These are phyloP conservation scores for Pediacus dermestoides DNA, from an alignment of 2,888 invertebrate genomes.

Conservation along the genomic window DNA sequence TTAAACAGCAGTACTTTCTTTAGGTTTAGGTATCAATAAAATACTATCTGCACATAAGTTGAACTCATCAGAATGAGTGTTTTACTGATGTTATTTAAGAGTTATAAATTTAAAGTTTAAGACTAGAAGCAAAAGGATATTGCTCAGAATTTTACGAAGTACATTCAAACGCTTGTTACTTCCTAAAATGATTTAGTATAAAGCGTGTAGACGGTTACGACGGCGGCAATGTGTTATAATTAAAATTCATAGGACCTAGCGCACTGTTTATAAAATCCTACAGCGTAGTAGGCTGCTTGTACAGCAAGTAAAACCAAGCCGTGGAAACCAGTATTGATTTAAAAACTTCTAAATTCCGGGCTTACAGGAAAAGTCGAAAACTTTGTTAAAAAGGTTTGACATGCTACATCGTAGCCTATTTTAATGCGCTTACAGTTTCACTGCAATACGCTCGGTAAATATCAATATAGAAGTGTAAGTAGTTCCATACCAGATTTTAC, in stretches of 20 bases:
- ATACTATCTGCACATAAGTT: too few species aligned
- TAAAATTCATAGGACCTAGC: constrained; percentile 35
- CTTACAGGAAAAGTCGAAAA: constrained; percentile 31
- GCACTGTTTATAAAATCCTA: constrained; percentile 34
- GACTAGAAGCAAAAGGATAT: constrained; percentile 13
- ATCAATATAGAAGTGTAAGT: too few species aligned
- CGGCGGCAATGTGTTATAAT: constrained; percentile 30
- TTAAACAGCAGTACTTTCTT: too few species aligned
- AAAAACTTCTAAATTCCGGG: constrained; percentile 38
- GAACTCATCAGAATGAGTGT: too few species aligned
- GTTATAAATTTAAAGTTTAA: constrained; percentile 14
- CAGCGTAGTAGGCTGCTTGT: constrained; percentile 23
- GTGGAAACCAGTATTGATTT: constrained; percentile 33
- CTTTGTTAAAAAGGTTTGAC: constrained; percentile 34
- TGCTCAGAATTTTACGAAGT: constrained; percentile 20
- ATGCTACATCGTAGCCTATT: constrained; percentile 31
- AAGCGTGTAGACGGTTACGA: constrained; percentile 20
- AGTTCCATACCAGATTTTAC: too few species aligned
- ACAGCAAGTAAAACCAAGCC: constrained; percentile 18
- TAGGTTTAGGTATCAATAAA: too few species aligned
- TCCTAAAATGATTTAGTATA: constrained; percentile 23
- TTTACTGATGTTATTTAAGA: too few species aligned
- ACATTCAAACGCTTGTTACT: constrained; percentile 20
- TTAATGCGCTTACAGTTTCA: constrained; percentile 24
- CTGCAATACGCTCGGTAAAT: too few species aligned